Evolutionary conservation across 2,888 invertebrate genomes (phyloP), one percentile per base, ranked within the genome.

Genomic region (Salticus scenicus): DNA sequence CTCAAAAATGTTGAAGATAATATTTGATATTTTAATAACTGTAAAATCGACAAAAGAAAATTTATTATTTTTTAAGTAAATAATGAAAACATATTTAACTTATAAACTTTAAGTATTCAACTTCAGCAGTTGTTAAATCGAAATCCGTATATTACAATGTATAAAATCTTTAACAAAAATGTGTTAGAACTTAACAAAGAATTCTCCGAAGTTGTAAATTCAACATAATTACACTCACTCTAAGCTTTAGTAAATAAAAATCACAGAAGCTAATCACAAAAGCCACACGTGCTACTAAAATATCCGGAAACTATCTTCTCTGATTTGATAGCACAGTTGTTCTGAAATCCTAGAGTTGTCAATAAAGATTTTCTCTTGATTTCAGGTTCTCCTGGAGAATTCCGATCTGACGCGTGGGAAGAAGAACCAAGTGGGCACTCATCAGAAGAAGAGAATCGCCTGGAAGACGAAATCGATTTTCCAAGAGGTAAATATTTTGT

Each of bases 351-450:
- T 20, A 24, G 24, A 12, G 47, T 12, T 57, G 57, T 57, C 57
- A 57, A 24, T 57, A 57, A 24, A 57, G 57, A 57, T 57, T 57
- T 57, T 24, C 57, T 57, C 24, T 57, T 57, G 57, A 20, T 37
- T 33, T 20, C 37, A 85, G 84, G 78, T 17, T 79, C 84, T 10
- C 78, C 78, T 1, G 78, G 79, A 31, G 51, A 76, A 27, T 77
- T 77, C 27, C 72, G 83, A 37, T 72, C 83, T 33, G 83, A 76
- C 30, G 37, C 67, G 33, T 76, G 66, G 42, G 76, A 83, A 5
- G 83, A 84, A 57, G 74, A 85, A 57, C 77, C 8, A 57, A n/a
- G 24, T 4, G 17, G 57, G 4, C 20, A 24, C 24, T 24, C 20
- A n/a, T 57, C 57, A 24, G 20, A n/a, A 12, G 77, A 84, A 73